Evolutionary conservation across 2,113 vertebrate species (phyloP).

Genomic region (Myotis yumanensis): DNA sequence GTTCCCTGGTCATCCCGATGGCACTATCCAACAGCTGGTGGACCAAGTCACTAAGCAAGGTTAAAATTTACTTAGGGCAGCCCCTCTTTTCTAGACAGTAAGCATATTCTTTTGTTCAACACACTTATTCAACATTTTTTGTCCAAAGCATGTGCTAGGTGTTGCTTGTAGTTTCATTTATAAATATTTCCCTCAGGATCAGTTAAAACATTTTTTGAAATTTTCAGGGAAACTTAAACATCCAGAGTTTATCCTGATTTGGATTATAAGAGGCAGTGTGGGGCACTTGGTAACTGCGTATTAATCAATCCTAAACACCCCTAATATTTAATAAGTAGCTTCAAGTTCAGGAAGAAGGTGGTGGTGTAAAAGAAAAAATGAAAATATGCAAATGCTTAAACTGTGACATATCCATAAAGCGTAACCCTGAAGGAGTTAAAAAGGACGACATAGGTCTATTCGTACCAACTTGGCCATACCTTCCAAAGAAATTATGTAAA

Average conservation of each 20-base stretch:
- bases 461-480: neutral
- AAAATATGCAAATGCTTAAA: neutral
- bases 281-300: neutral
- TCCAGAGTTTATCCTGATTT: neutral
- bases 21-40: neutral
- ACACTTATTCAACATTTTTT: neutral
- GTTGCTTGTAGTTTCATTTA: neutral
- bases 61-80: neutral
- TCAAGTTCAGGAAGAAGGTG: neutral
- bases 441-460: neutral
- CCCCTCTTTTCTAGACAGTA: neutral
- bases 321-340: neutral
- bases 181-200: neutral
- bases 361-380: neutral
- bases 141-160: neutral
- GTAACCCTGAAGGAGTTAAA: neutral
- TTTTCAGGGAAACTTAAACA: neutral
- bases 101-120: neutral
- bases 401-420: neutral
- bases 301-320: neutral
- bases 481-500: neutral
- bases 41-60: neutral
- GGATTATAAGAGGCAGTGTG: neutral
- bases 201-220: neutral
- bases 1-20: neutral